These are phyloP conservation scores for Drosophila emarginata DNA, from an alignment of 2,888 invertebrate species.

Conservation along the genomic window DNA sequence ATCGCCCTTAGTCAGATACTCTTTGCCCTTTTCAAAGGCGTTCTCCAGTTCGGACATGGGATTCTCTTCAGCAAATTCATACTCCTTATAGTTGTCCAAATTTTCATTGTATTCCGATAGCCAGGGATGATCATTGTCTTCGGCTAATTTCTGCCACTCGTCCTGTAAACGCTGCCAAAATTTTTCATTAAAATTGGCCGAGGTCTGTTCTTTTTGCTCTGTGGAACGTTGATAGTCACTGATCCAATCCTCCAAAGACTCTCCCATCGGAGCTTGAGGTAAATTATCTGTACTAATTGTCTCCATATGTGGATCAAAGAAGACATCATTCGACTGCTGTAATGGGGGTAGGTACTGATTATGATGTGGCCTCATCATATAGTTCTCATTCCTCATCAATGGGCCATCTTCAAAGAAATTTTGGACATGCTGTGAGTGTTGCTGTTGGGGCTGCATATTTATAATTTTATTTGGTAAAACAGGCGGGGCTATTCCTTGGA, in stretches of 20 bases:
- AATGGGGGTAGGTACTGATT: constrained; percentile 28
- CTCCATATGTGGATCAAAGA: constrained; percentile 64
- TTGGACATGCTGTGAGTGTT: constrained; percentile 68
- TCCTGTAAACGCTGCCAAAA: constrained; percentile 87
- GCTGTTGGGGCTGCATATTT: constrained; percentile 72
- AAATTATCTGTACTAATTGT: constrained; percentile 56
- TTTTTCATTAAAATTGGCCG: constrained; percentile 85
- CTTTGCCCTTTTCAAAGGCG: constrained; percentile 93
- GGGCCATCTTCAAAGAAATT: constrained; percentile 79
- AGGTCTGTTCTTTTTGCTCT: constrained; percentile 85
- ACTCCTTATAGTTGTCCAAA: constrained; percentile 86
- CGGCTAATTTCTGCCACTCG: constrained; percentile 91
- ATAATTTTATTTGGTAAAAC: constrained; percentile 59
- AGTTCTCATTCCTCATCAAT: constrained; percentile 37
- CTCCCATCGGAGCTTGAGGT: constrained; percentile 46
- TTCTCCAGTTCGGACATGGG: constrained; percentile 90
- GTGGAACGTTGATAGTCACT: constrained; percentile 85
- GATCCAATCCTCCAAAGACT: constrained; percentile 79
- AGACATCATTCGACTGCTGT: constrained; percentile 42
- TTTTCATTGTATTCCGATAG: constrained; percentile 86
- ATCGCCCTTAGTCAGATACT: constrained; percentile 92
- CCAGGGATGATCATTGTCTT: constrained; percentile 87
- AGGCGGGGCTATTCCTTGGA: constrained; percentile 49
- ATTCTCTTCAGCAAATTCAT: constrained; percentile 87
- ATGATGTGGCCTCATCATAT: constrained; percentile 47